Evolutionary conservation across 2,797 vertebrate genomes (phyloP).

Genomic region (Furcifer pardalis): DNA sequence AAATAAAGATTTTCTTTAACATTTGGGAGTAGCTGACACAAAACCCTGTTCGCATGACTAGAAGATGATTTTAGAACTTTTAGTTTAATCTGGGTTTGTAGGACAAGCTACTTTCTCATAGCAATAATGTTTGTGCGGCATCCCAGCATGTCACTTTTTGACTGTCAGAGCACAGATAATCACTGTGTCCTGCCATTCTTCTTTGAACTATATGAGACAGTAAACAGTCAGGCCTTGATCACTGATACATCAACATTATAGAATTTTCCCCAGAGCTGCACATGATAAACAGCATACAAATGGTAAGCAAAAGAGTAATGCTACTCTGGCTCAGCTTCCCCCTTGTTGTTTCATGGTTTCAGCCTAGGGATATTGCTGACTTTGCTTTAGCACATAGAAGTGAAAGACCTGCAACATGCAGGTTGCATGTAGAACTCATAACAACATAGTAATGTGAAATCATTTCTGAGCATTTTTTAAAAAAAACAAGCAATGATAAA

Average conservation of each 20-base stretch:
- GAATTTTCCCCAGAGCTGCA: constrained; percentile 6
- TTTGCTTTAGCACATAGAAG: neutral
- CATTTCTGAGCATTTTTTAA: neutral
- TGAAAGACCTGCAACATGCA: neutral
- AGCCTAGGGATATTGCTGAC: neutral
- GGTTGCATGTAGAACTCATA: neutral
- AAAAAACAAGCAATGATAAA: neutral
- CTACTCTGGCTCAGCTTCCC: rapidly evolving
- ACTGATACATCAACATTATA: neutral
- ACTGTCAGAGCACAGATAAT: constrained; percentile 31
- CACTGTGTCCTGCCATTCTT: neutral
- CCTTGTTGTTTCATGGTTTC: neutral
- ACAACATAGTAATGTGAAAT: neutral
- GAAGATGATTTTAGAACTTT: neutral
- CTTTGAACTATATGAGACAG: constrained; percentile 20
- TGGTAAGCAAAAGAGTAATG: neutral
- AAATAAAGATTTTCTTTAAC: neutral
- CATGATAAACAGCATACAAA: neutral
- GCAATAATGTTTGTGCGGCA: neutral
- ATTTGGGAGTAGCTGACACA: neutral
- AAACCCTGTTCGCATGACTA: neutral
- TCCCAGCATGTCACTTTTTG: neutral
- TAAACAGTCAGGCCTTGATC: constrained; percentile 12
- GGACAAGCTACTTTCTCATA: neutral
- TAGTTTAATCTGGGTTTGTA: neutral